These are phyloP conservation scores for Morus bassanus DNA, from an alignment of 2,797 vertebrate genomes.

Conservation along the genomic window DNA sequence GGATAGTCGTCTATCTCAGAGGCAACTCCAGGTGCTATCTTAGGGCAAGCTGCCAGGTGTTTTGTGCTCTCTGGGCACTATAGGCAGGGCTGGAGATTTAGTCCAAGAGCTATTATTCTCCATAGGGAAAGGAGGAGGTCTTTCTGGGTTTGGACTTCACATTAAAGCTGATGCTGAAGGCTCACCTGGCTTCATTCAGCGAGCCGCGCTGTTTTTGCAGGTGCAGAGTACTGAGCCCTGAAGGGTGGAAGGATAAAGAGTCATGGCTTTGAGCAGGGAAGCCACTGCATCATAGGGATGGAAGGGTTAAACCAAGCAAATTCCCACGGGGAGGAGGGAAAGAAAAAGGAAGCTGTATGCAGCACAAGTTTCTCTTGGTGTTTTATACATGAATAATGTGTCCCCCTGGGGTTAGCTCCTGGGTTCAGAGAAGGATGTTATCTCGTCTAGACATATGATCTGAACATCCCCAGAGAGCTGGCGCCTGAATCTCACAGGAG, in stretches of 20 bases:
- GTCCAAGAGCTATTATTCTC: not conserved
- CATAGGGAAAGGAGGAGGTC: not conserved
- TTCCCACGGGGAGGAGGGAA: constrained; percentile 56
- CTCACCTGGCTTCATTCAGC: constrained; percentile 40
- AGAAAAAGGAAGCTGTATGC: constrained; percentile 28
- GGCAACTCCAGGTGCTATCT: constrained; percentile 23
- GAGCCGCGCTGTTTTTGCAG: constrained; percentile 8
- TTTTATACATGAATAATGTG: constrained; percentile 60
- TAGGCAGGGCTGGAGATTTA: not conserved
- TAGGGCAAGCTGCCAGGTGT: not conserved
- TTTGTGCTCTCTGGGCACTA: not conserved
- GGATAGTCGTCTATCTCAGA: not conserved
- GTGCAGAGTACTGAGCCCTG: constrained; percentile 26
- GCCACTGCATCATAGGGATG: not conserved
- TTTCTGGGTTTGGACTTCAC: constrained; percentile 47
- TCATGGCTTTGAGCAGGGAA: constrained; percentile 1
- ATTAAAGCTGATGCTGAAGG: constrained; percentile 14
- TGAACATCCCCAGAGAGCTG: constrained; percentile 60
- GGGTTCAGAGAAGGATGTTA: constrained; percentile 56
- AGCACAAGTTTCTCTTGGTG: constrained; percentile 33
- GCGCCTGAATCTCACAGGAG: constrained; percentile 51
- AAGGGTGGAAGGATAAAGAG: constrained; percentile 10
- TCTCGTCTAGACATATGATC: constrained; percentile 61
- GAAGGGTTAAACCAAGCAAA: constrained; percentile 56
- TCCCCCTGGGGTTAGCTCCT: constrained; percentile 53